A percentile compares a stretch with the other conserved stretches of the same genome.
Evolutionary conservation across 2,113 vertebrate species (phyloP).

Genomic region (Pongo abelii): DNA sequence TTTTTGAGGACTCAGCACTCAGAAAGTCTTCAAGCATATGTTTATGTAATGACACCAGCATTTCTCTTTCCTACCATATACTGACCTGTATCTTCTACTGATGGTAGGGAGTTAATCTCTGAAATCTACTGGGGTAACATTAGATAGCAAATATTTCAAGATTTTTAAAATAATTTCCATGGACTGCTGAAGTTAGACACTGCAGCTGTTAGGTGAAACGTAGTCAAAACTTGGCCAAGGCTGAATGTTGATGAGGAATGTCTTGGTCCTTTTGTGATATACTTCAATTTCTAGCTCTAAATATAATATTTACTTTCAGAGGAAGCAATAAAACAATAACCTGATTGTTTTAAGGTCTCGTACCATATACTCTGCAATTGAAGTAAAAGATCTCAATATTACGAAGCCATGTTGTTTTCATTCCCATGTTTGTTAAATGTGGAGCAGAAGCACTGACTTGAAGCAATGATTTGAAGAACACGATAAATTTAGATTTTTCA

Average conservation of each 20-base stretch:
- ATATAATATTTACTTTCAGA: not conserved
- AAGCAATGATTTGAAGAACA: not conserved
- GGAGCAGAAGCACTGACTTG: not conserved
- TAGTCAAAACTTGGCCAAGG: not conserved
- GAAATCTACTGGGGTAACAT: not conserved
- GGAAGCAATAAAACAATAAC: not conserved
- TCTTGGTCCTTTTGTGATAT: fast-evolving
- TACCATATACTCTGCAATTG: not conserved
- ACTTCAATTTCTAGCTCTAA: not conserved
- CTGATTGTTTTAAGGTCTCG: not conserved
- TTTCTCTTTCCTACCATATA: not conserved
- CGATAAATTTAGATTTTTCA: not conserved
- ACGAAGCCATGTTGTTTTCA: not conserved
- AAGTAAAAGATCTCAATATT: not conserved
- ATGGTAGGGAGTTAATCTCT: not conserved
- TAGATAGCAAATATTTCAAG: not conserved
- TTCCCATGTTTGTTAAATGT: not conserved
- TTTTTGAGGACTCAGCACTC: not conserved
- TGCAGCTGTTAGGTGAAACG: not conserved
- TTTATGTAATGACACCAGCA: fast-evolving
- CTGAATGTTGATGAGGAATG: not conserved
- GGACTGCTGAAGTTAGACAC: not conserved
- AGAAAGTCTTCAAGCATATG: not conserved
- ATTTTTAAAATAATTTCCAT: not conserved
- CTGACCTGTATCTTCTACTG: fast-evolving